Base-by-base conservation (phyloP, 2,113 vertebrate species). In the Hippocampus abdominalis region DNA sequence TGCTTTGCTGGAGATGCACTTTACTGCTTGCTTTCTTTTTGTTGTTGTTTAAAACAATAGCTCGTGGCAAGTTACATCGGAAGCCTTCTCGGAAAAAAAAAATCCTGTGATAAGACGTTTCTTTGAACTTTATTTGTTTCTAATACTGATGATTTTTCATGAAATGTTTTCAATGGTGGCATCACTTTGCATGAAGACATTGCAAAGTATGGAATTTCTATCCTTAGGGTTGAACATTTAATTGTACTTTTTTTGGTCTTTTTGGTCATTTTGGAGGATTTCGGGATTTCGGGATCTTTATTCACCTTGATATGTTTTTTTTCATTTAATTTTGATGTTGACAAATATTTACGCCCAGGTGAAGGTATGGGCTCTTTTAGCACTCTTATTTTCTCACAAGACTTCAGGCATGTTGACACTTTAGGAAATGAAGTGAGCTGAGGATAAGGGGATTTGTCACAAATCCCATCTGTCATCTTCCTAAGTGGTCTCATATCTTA, bases 401-500 rank as follows among this genome's bases (percentile, higher is more conserved):
- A 78, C 64, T 75, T 68, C 56, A 72, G 72, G 42, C 75, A 62
- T 80, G 81, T 79, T 80, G 86, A 81, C 78, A 75, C 83, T 88
- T 88, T 83, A 85, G 86, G 86, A 81, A 86, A 86, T 85, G 68
- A 89, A 86, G 77, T 80, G 80, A 82, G 83, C 79, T 75, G 77
- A 81, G 75, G 84, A 77, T 85, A 81, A 87, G 81, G 82, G 84
- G 88, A 89, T 89, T 89, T 87, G 81, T 77, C 49, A 69, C 79
- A 82, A 80, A 88, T 85, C 85, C 86, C 85, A 81, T 87, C 86
- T 86, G 88, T 88, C 88, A 87, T 88, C 84, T 86, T 86, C 77
- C 82, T 88, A 87, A 87, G 76, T 86, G 84, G 82, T 82, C 81
- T 80, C 48, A 81, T 87, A 89, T 85, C 86, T 81, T 73, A 66